A percentile compares a stretch with the other conserved stretches of the same genome.
These are phyloP conservation scores for Calameuta idolon DNA, from an alignment of 2,888 invertebrate species.

Conservation along the genomic window DNA sequence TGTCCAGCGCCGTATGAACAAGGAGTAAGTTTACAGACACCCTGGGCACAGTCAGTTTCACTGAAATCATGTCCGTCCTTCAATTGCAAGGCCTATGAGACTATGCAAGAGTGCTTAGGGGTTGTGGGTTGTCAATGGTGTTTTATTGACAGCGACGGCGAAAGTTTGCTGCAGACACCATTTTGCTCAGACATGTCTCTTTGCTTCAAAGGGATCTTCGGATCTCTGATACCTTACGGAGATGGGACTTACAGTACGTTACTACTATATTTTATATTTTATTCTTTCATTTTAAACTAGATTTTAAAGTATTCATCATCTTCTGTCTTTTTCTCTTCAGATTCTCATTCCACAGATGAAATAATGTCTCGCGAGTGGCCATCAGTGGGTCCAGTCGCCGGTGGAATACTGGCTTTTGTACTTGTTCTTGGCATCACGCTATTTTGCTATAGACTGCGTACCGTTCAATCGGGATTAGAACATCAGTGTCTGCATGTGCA, in stretches of 20 bases:
- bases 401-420: constrained; percentile 85
- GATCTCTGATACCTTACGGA: constrained; percentile 86
- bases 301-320: neutral
- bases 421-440: constrained; percentile 84
- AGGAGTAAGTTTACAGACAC: constrained; percentile 49
- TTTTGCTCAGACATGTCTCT: constrained; percentile 85
- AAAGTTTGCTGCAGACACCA: constrained; percentile 75
- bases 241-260: constrained; percentile 72
- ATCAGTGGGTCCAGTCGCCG: constrained; percentile 88
- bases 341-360: constrained; percentile 63
- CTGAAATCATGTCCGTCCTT: constrained; percentile 77
- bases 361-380: constrained; percentile 65
- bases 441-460: constrained; percentile 82
- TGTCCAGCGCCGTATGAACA: constrained; percentile 59
- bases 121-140: constrained; percentile 95
- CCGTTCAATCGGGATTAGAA: constrained; percentile 69
- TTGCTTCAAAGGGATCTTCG: constrained; percentile 89
- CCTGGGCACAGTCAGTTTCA: constrained; percentile 64
- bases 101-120: constrained; percentile 75
- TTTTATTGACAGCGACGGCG: constrained; percentile 81
- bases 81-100: constrained; percentile 76
- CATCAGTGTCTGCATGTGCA: constrained; percentile 65
- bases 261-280: neutral
- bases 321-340: constrained; percentile 31
- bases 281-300: neutral